Evolutionary conservation across 2,797 vertebrate species (phyloP).

Genomic region (Manis crassicaudata): DNA sequence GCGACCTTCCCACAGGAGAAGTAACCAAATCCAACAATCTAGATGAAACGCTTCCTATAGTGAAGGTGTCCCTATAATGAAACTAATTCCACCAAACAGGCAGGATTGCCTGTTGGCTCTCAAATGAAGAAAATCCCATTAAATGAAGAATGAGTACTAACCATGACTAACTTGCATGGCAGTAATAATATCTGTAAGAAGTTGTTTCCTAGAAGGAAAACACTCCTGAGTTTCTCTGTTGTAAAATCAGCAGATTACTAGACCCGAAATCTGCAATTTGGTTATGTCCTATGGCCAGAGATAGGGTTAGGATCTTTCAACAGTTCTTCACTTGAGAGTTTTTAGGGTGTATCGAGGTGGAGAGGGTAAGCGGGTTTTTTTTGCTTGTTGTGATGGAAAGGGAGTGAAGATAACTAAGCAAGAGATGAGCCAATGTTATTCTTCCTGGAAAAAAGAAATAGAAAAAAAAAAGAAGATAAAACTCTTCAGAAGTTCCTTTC

Average conservation of each 20-base stretch:
- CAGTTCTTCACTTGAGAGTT: too few relatives aligned
- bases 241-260: neutral
- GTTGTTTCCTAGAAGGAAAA: neutral
- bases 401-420: neutral
- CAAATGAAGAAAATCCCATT: neutral
- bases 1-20: neutral
- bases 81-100: neutral
- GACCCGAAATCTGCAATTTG: neutral
- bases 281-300: neutral
- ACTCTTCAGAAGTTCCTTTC: neutral
- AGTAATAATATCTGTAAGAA: neutral
- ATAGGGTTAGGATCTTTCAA: too few relatives aligned
- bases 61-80: neutral
- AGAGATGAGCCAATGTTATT: neutral
- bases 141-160: neutral
- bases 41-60: neutral
- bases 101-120: neutral
- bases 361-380: neutral
- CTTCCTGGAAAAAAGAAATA: neutral
- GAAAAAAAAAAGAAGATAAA: neutral
- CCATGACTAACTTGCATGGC: neutral
- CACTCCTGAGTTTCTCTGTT: neutral
- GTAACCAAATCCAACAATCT: neutral
- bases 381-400: neutral
- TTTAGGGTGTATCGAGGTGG: rapidly evolving